Conservation (phyloP, 1,140 invertebrate genomes). For the Drosophila albomicans region DNA sequence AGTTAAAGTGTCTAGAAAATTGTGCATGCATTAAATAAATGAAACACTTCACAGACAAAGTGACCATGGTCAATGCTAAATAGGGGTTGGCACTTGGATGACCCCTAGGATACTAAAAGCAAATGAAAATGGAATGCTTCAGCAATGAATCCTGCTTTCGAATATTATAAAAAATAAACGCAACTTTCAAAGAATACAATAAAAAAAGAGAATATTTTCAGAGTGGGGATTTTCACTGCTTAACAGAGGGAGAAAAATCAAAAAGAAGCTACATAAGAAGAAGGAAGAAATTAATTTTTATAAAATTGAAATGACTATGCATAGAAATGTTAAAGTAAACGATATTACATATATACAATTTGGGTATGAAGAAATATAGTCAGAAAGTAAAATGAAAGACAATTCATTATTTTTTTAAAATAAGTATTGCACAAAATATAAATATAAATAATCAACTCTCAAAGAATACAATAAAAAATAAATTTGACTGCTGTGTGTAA, state of each 20-base stretch:
- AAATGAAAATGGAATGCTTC: slow-evolving; percentile 11
- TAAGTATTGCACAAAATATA: too few species aligned
- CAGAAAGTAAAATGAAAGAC: too few species aligned
- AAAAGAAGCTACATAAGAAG: background rate
- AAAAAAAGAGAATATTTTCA: background rate
- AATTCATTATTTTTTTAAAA: too few species aligned
- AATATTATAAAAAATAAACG: slow-evolving; percentile 9
- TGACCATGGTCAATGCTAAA: slow-evolving; percentile 57
- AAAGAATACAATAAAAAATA: too few species aligned
- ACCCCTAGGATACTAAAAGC: slow-evolving; percentile 7
- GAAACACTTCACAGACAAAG: slow-evolving; percentile 69
- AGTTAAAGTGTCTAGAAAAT: slow-evolving; percentile 82
- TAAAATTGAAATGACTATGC: background rate
- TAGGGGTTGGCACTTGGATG: slow-evolving; percentile 32
- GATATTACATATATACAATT: too few species aligned
- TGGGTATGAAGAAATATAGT: too few species aligned
- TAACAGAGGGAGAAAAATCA: background rate
- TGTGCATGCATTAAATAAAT: slow-evolving; percentile 83
- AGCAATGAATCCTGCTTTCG: slow-evolving; percentile 13
- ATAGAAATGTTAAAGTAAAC: too few species aligned
- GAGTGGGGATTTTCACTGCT: background rate
- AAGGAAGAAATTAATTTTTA: background rate
- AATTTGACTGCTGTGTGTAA: too few species aligned
- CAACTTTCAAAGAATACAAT: slow-evolving; percentile 16
- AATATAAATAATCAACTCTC: too few species aligned